A percentile compares a stretch with the other conserved stretches of the same genome.
phyloP scores from a whole-genome alignment of 2,113 vertebrate species.

The Verasper variegatus region DNA sequence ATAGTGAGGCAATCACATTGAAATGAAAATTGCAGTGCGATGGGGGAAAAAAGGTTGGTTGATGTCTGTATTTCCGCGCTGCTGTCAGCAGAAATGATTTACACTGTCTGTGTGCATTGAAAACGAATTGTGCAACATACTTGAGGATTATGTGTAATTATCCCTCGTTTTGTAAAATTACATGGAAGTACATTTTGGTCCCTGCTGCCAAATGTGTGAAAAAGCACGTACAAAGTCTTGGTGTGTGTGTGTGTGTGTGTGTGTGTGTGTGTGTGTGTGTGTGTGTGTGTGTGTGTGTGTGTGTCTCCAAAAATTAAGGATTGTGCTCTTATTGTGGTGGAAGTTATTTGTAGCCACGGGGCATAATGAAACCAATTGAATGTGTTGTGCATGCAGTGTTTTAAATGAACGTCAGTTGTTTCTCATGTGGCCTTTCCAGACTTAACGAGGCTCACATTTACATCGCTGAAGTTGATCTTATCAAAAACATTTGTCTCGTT shows the following conservation, averaged over 20 bases:
- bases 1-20: background rate
- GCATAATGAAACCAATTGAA: no score
- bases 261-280: background rate
- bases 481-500: no score
- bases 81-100: conserved; percentile 2
- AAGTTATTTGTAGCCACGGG: no score
- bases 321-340: no score
- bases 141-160: background rate
- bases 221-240: background rate
- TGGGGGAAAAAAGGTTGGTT: background rate
- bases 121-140: background rate
- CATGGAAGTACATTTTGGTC: background rate
- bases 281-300: background rate
- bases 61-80: background rate
- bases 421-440: no score
- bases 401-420: no score
- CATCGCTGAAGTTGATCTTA: no score
- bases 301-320: background rate
- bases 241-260: background rate
- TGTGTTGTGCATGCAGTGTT: no score
- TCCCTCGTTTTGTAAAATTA: background rate
- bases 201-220: background rate
- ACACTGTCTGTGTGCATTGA: background rate
- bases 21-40: conserved; percentile 19
- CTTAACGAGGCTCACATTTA: no score